Base-by-base conservation (phyloP, 1,140 invertebrate genomes). In the Pseudachorutes palmiensis region DNA sequence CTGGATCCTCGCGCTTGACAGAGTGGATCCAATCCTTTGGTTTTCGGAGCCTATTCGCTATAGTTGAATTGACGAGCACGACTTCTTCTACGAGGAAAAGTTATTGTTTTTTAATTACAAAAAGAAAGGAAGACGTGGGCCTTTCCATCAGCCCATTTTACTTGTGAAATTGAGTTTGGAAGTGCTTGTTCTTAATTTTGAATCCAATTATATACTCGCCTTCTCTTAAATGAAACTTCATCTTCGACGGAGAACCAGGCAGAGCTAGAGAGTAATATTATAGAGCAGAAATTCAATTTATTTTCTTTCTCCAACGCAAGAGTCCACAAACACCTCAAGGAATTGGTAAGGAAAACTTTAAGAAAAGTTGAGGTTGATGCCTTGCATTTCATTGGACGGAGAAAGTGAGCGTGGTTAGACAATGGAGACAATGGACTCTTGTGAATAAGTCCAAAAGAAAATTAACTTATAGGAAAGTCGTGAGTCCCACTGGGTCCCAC, bases 51-150 rank as follows among this genome's bases (percentile, higher is more conserved):
- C n/a, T n/a, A n/a, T n/a, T n/a, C n/a, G n/a, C n/a, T n/a, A n/a
- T n/a, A 30, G 31, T 62, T 62, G 22, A 62, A 62, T 19, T 41
- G 14, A 41, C 58, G 36, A 57, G 49, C 57, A 57, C 31, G 45
- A 58, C 45, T 22, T 41, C 24, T 29, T 41, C 36, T 41, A 68
- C 48, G 32, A 62, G 19, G 30, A 29, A 28, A 69, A 69, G 58
- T 69, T 69, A 69, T 69, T 69, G 67, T 63, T 69, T 69, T 69
- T 69, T 65, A 69, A 69, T 69, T 65, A 65, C 55, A 48, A 65
- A 65, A 55, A 45, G 26, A 58, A 36, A 51, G 22, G n/a, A 31
- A 19, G 32, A 19, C 22, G 5, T 29, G 22, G 19, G 29, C 51
- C 33, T 65, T 65, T 57, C n/a, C 0, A 45, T 64, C 26, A 30